These are phyloP conservation scores for Neelides folsomi DNA, from an alignment of 2,888 invertebrate genomes.

Conservation along the genomic window DNA sequence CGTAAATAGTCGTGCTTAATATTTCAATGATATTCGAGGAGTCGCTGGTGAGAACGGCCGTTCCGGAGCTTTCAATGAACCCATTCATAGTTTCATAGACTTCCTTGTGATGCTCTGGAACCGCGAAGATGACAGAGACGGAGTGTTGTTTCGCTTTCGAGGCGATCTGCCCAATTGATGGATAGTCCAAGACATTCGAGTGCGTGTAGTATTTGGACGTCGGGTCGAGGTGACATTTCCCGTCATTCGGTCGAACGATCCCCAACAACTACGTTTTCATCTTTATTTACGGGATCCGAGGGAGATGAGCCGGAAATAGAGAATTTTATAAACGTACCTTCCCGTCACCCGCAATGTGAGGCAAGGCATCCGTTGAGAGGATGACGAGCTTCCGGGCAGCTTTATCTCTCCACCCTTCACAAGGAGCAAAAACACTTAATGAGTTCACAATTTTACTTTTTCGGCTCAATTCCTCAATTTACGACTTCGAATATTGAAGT, in stretches of 20 bases:
- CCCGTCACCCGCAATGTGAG: slow-evolving; percentile 99
- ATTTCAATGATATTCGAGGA: slow-evolving; percentile 92
- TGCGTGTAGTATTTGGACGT: slow-evolving; percentile 58
- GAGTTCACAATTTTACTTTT: too few relatives aligned
- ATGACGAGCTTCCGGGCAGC: slow-evolving; percentile 76
- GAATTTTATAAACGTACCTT: slow-evolving; percentile 49
- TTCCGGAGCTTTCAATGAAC: slow-evolving; percentile 84
- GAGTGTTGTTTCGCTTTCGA: slow-evolving; percentile 71
- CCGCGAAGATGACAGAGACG: slow-evolving; percentile 94
- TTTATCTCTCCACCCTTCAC: slow-evolving; percentile 73
- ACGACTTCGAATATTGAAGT: too few relatives aligned
- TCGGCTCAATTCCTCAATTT: too few relatives aligned
- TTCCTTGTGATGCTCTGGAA: slow-evolving; percentile 48
- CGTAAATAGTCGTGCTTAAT: slow-evolving; percentile 77
- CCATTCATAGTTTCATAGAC: slow-evolving; percentile 63
- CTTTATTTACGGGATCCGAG: too few relatives aligned
- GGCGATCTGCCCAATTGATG: slow-evolving; percentile 76
- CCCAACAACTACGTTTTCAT: slow-evolving; percentile 40
- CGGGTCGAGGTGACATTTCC: slow-evolving; percentile 65
- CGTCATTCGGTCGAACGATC: slow-evolving; percentile 85
- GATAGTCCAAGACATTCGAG: slow-evolving; percentile 80
- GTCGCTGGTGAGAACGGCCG: slow-evolving; percentile 75
- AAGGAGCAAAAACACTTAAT: too few relatives aligned
- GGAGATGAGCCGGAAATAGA: too few relatives aligned
- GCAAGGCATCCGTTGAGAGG: slow-evolving; percentile 90